Evolutionary conservation across 2,888 invertebrate species (phyloP).

Genomic region (Andrena camellia): DNA sequence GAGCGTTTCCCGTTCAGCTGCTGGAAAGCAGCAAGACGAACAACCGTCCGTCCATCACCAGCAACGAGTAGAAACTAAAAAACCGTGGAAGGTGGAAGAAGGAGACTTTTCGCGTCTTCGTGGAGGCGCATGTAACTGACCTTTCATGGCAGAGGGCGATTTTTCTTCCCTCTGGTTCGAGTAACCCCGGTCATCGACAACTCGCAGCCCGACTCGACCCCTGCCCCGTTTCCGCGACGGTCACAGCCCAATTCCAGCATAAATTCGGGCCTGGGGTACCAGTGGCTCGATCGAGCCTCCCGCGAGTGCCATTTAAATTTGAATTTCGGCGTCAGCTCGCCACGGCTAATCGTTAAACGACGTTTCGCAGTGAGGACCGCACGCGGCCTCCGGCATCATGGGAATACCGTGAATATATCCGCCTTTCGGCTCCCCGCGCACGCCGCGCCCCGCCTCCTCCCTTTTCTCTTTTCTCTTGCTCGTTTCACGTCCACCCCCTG

Average conservation of each 20-base stretch:
- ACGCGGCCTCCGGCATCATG: constrained; percentile 52
- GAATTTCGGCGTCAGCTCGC: constrained; percentile 72
- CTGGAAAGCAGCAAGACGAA: not conserved
- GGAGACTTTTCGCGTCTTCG: not conserved
- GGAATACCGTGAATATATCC: constrained; percentile 57
- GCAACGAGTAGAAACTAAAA: not conserved
- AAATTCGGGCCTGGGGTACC: constrained; percentile 55
- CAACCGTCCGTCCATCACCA: not conserved
- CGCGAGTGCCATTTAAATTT: constrained; percentile 75
- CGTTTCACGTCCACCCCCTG: not conserved
- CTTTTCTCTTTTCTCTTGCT: not conserved
- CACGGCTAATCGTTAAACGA: constrained; percentile 77
- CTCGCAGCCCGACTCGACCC: not conserved
- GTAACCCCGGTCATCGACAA: constrained; percentile 6
- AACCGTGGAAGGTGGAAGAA: not conserved
- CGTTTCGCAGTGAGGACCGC: constrained; percentile 69
- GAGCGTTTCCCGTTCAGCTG: not conserved
- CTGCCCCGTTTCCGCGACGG: constrained; percentile 18
- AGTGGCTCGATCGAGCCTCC: constrained; percentile 55
- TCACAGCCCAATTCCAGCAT: constrained; percentile 58
- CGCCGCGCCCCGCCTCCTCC: not conserved
- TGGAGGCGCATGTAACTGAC: not conserved
- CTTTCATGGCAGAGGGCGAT: not conserved
- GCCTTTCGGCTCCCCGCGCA: constrained; percentile 39
- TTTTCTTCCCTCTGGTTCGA: not conserved